phyloP scores from a whole-genome alignment of 2,888 invertebrate species.

The Andricus curvator region DNA sequence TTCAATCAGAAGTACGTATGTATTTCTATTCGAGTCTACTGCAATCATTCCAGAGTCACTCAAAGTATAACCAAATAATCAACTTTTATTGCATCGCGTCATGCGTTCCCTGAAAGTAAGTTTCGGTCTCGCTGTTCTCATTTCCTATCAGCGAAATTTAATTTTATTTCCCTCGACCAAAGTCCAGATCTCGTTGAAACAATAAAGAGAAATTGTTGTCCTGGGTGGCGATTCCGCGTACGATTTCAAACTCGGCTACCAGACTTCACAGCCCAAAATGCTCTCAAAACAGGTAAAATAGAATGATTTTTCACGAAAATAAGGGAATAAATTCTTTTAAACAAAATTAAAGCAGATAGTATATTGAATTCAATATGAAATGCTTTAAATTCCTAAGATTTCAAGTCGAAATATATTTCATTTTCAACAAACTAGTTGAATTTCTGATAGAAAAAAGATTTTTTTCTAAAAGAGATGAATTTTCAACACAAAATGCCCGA shows the following conservation, averaged over 20 bases:
- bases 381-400: too few species aligned
- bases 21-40: slow-evolving; percentile 21
- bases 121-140: neutral
- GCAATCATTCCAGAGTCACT: slow-evolving; percentile 9
- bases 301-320: too few species aligned
- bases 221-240: neutral
- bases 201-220: neutral
- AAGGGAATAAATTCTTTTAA: too few species aligned
- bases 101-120: slow-evolving; percentile 1
- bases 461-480: too few species aligned
- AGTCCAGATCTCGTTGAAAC: neutral
- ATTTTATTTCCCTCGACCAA: neutral
- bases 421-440: too few species aligned
- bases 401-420: too few species aligned
- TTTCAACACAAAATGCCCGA: too few species aligned
- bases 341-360: too few species aligned
- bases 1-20: neutral
- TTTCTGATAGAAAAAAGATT: too few species aligned
- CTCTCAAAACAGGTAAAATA: too few species aligned
- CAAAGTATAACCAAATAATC: slow-evolving; percentile 3
- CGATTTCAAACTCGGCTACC: neutral
- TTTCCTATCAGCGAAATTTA: neutral
- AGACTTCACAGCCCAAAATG: too few species aligned
- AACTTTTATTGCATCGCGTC: slow-evolving; percentile 22
- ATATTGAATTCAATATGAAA: too few species aligned